Percentiles rank a stretch among this genome's conserved stretches.
Conservation (phyloP, 2,888 invertebrate genomes). For the Melinopterus prodromus region DNA sequence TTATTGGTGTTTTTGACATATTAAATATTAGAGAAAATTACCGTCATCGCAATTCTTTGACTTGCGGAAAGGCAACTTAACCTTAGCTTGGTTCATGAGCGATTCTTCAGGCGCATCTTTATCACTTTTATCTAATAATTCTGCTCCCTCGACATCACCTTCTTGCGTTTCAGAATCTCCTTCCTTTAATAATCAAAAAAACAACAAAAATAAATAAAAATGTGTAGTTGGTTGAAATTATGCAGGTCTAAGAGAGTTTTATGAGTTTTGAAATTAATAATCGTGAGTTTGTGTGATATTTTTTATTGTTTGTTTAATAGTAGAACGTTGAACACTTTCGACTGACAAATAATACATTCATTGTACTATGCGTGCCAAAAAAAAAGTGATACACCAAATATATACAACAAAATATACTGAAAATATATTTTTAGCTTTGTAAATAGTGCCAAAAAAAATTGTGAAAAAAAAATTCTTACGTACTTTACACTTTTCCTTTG, state of each 20-base stretch:
- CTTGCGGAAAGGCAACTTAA: slow-evolving; percentile 66
- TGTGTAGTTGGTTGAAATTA: too few species aligned
- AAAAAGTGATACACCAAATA: too few species aligned
- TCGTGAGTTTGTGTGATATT: too few species aligned
- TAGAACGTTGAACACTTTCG: too few species aligned
- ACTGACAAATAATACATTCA: too few species aligned
- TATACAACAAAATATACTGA: too few species aligned
- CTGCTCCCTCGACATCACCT: slow-evolving; percentile 59
- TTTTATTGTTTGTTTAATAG: too few species aligned
- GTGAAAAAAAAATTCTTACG: slow-evolving; percentile 28
- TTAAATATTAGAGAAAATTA: slow-evolving; percentile 28
- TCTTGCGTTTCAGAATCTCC: slow-evolving; percentile 60
- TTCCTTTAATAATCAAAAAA: slow-evolving; percentile 45
- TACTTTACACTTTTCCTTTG: slow-evolving; percentile 78
- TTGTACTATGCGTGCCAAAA: too few species aligned
- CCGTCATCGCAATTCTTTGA: slow-evolving; percentile 54
- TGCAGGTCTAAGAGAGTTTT: too few species aligned
- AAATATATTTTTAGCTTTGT: too few species aligned
- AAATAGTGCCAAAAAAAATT: background rate
- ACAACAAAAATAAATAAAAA: background rate
- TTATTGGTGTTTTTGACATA: background rate
- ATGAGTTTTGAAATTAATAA: too few species aligned
- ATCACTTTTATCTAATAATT: slow-evolving; percentile 50
- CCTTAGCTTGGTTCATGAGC: slow-evolving; percentile 55
- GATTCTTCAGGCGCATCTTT: slow-evolving; percentile 53